Evolutionary conservation across 2,888 invertebrate species (phyloP), one percentile per base, ranked within the genome.

Genomic region (Troides helena): DNA sequence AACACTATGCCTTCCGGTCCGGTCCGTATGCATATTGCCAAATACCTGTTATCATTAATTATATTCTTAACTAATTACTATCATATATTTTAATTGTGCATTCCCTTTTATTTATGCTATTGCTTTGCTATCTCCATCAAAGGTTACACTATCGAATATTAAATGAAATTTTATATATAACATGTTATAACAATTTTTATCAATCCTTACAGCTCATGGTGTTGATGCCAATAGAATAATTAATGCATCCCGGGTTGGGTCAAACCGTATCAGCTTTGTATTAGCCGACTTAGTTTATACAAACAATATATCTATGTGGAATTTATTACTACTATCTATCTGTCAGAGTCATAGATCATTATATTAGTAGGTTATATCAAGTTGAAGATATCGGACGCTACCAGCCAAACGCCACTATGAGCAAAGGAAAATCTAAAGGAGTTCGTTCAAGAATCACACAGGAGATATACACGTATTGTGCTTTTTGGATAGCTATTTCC

Each of bases 401-500:
- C 46, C 25, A 21, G 53, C 62, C 30, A 65, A 66, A 65, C 80
- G 80, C 1, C 53, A 56, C 23, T 77, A 83, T 83, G 83, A 77
- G 75, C 60, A 74, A 72, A 60, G 68, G 75, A 70, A 78, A 75
- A 53, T 76, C 75, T 39, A 76, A 69, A 62, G 80, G 81, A 60
- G 75, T 85, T 74, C 85, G 89, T 64, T 76, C 85, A 74, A 83
- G 86, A 68, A 73, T 92, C 23, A 77, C 80, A 1, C 82, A 87
- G 14, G 89, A 90, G 72, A 65, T 89, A 8, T 91, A 87, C 78
- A 90, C 90, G 1, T 92, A 84, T 73, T 90, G 86, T 69, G 90
- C 89, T 0, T 92, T 93, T 69, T 91, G 90, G 77, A 78, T 92
- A 57, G 88, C 89, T 0, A 79, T 90, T 65, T 87, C 90, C 0